phyloP scores from a whole-genome alignment of 2,113 vertebrate species.

The Pelvicachromis taeniatus region DNA sequence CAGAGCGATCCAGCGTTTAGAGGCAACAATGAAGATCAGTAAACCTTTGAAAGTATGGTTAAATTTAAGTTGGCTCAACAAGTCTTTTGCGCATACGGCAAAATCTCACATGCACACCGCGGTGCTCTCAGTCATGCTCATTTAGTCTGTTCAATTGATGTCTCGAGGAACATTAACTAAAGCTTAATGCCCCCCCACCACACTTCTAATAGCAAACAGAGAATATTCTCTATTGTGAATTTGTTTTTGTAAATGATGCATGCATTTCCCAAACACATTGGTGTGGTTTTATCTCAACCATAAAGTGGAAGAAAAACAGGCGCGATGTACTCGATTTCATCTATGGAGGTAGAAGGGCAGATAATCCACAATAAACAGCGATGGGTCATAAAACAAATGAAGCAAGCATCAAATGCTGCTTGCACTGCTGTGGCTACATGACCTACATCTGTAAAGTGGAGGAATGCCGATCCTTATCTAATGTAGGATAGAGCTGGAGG shows the following conservation, averaged over 20 bases:
- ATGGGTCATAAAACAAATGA: constrained; percentile 50
- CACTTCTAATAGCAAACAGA: not conserved
- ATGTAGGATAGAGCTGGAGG: constrained; percentile 48
- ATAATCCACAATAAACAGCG: constrained; percentile 10
- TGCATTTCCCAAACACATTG: not conserved
- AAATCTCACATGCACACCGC: not conserved
- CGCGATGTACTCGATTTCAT: constrained; percentile 10
- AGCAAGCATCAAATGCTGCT: constrained; percentile 22
- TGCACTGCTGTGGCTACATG: constrained; percentile 38
- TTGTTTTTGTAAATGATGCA: not conserved
- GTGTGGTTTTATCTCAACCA: constrained; percentile 3
- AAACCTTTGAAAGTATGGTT: not conserved
- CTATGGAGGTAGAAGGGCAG: constrained; percentile 14
- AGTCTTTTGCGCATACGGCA: not conserved
- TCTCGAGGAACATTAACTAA: not conserved
- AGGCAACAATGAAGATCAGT: not conserved
- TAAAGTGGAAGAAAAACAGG: not conserved
- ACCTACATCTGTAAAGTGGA: constrained; percentile 59
- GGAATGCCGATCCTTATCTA: constrained; percentile 61
- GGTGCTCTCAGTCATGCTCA: not conserved
- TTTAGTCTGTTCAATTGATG: not conserved
- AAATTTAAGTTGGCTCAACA: not conserved
- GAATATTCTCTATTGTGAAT: not conserved
- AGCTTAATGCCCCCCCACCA: not conserved
- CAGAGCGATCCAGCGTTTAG: not conserved